Conservation (phyloP, 2,888 invertebrate species). For the Phlogophora meticulosa region DNA sequence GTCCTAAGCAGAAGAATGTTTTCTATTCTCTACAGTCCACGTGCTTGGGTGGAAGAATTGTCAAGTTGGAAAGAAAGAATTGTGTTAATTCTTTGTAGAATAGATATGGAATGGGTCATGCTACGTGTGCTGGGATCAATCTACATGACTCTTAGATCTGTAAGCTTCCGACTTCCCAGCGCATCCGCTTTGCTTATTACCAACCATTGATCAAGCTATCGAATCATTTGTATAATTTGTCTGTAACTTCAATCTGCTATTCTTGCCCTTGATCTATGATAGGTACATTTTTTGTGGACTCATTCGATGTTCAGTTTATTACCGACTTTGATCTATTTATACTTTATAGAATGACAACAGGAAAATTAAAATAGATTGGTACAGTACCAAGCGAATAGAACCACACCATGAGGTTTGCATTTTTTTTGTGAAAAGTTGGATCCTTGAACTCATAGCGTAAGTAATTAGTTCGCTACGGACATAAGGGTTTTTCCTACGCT, state of each 20-base stretch:
- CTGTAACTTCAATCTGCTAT: conserved; percentile 32
- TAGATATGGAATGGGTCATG: too few species aligned
- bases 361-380: conserved; percentile 38
- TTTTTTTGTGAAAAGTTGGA: conserved; percentile 5
- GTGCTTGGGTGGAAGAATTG: too few species aligned
- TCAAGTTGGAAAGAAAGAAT: too few species aligned
- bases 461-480: conserved; percentile 11
- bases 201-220: neutral
- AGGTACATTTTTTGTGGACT: conserved; percentile 34
- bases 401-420: conserved; percentile 40
- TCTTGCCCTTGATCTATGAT: conserved; percentile 34
- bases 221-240: conserved; percentile 1
- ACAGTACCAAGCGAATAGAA: conserved; percentile 1
- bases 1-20: too few species aligned
- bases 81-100: too few species aligned
- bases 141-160: too few species aligned
- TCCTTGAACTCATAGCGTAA: conserved; percentile 47
- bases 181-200: neutral
- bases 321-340: conserved; percentile 40
- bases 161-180: neutral
- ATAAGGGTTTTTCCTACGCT: conserved; percentile 21
- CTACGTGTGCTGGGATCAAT: too few species aligned
- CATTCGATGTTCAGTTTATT: conserved; percentile 41
- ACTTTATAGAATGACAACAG: conserved; percentile 29
- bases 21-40: too few species aligned